Percentiles rank a stretch among this genome's conserved stretches.
Evolutionary conservation across 2,888 invertebrate genomes (phyloP).

Genomic region (Leucophenga montana): DNA sequence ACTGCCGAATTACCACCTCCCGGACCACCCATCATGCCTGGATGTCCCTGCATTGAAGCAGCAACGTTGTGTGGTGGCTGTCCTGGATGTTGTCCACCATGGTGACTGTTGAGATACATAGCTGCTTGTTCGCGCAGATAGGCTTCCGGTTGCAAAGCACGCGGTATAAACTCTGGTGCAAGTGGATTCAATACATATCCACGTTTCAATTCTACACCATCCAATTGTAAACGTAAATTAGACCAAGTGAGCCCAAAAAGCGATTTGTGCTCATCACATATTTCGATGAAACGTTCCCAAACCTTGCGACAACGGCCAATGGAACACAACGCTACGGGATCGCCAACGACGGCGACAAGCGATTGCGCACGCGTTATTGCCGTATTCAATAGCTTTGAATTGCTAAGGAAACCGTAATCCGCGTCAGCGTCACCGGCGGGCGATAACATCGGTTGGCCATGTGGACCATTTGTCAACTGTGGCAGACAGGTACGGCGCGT

Average conservation of each 20-base stretch:
- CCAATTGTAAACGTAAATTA: constrained; percentile 79
- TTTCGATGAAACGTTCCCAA: constrained; percentile 85
- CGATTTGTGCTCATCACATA: constrained; percentile 81
- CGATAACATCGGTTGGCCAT: constrained; percentile 27
- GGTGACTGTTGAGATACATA: constrained; percentile 60
- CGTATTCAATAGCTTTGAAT: constrained; percentile 86
- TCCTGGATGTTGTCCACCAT: constrained; percentile 37
- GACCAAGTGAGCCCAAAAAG: constrained; percentile 83
- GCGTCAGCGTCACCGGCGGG: constrained; percentile 73
- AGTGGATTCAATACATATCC: constrained; percentile 86
- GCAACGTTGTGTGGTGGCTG: constrained; percentile 51
- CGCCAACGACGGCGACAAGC: constrained; percentile 87
- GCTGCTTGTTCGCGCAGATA: constrained; percentile 73
- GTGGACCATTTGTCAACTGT: constrained; percentile 52
- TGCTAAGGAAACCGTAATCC: constrained; percentile 87
- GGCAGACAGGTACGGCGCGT: constrained; percentile 82
- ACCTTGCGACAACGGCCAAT: constrained; percentile 86
- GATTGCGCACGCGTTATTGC: constrained; percentile 88
- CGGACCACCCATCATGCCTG: constrained; percentile 55
- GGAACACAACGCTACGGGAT: constrained; percentile 86
- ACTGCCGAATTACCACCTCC: constrained; percentile 45
- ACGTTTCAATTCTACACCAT: constrained; percentile 83
- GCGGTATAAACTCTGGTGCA: constrained; percentile 86
- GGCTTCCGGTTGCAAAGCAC: constrained; percentile 75
- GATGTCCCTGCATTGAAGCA: constrained; percentile 34